Evolutionary conservation across 2,113 vertebrate species (phyloP), one percentile per base, ranked within the genome.

Genomic region (Chaetops frenatus): DNA sequence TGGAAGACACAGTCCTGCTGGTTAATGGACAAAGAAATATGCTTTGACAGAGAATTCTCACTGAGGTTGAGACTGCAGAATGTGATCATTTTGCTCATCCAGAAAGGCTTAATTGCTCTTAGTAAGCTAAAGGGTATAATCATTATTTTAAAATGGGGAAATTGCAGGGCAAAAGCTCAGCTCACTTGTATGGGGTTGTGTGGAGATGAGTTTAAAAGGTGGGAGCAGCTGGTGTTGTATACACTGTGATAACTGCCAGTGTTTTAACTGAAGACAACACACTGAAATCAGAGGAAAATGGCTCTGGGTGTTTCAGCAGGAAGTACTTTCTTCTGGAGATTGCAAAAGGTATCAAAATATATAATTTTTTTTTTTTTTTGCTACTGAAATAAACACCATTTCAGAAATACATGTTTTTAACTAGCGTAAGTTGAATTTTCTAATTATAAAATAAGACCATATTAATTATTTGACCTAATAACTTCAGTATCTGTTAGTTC

Each of bases 121-220:
- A 14, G 28, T 93, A 88, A 81, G 36, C 38, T 81, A 15, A 90
- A 88, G n/a, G 20, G 24, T 33, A 6, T 69, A 72, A 79, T 86
- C 6, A 9, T 82, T 79, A n/a, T 67, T 67, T 20, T 56, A 66
- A 77, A 91, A 24, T 0, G 5, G 62, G 69, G 50, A 64, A 87
- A 80, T 35, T 23, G 14, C 31, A 56, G 33, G 58, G 61, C 15
- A 58, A 28, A 90, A 74, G 25, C 53, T 67, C 35, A 61, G 15
- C 15, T 85, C 0, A 0, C 9, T 50, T 77, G 21, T 0, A 0
- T 24, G 40, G 19, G 27, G 11, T 73, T 77, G 27, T 0, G 1
- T 35, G 67, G 72, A 62, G 56, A 15, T 81, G 15, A 0, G 3
- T 69, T 72, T 48, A 23, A 27, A 81, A 76, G 48, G 35, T 81